Percentiles rank a stretch among this genome's conserved stretches.
Conservation (phyloP, 2,113 vertebrate species). For the Dinomys branickii region DNA sequence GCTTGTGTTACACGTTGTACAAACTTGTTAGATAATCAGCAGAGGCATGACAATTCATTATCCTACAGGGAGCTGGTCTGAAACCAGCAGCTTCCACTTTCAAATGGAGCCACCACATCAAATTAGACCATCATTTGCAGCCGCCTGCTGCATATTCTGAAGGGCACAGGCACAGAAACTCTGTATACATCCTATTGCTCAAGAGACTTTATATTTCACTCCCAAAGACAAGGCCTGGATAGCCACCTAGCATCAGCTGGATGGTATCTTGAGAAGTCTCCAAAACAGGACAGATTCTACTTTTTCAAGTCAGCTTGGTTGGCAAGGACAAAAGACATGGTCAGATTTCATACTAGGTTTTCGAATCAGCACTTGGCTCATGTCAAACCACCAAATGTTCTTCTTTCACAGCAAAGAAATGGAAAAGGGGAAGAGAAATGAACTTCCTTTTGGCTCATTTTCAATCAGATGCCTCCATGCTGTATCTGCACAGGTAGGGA, state of each 20-base stretch:
- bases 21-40: slow-evolving; percentile 82
- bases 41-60: slow-evolving; percentile 82
- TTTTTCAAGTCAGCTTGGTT: not conserved
- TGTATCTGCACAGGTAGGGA: not conserved
- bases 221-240: not conserved
- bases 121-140: slow-evolving; percentile 65
- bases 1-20: slow-evolving; percentile 72
- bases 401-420: slow-evolving; percentile 37
- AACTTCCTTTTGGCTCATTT: not conserved
- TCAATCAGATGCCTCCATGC: not conserved
- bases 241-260: not conserved
- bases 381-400: slow-evolving; percentile 38
- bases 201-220: slow-evolving; percentile 22
- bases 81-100: slow-evolving; percentile 72
- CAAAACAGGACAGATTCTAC: not conserved
- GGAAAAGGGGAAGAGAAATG: not conserved
- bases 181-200: not conserved
- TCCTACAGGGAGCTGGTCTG: slow-evolving; percentile 76
- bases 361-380: not conserved
- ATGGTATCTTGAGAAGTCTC: slow-evolving; percentile 1
- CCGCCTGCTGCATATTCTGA: slow-evolving; percentile 18
- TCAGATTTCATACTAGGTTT: slow-evolving; percentile 13
- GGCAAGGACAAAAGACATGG: slow-evolving; percentile 14
- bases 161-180: slow-evolving; percentile 21
- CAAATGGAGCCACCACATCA: slow-evolving; percentile 65